These are phyloP conservation scores for Apostichopus californicus DNA, from an alignment of 35 echinoderm and acorn worm species.

Conservation along the genomic window DNA sequence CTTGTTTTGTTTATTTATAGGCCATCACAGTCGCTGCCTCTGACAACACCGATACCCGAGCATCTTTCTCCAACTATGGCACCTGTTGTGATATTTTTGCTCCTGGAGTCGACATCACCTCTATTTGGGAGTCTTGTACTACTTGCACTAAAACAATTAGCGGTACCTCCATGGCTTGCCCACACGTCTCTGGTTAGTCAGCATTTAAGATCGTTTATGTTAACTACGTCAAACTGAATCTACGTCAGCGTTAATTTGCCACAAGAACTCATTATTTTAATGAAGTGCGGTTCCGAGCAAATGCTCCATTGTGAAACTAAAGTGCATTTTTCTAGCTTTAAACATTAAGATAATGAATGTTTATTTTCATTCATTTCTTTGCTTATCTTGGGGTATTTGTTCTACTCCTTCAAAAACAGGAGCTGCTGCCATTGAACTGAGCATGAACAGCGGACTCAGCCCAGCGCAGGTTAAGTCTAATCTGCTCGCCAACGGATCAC, in stretches of 20 bases:
- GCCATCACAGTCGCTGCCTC: constrained; percentile 71
- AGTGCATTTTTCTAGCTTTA: background rate
- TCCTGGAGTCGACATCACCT: constrained; percentile 67
- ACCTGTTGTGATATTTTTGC: constrained; percentile 70
- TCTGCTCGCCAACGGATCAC: background rate
- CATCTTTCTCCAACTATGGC: constrained; percentile 81
- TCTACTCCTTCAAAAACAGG: background rate
- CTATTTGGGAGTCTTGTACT: constrained; percentile 15
- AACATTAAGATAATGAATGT: background rate
- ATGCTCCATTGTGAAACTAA: background rate
- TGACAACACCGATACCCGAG: constrained; percentile 60
- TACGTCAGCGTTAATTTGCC: background rate
- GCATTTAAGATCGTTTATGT: background rate
- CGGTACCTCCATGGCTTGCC: constrained; percentile 78
- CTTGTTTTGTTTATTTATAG: constrained; percentile 4
- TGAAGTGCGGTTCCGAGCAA: background rate
- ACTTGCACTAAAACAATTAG: constrained; percentile 35
- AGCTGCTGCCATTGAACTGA: constrained; percentile 8
- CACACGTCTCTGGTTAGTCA: constrained; percentile 64
- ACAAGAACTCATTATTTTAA: background rate
- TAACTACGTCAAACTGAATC: too few relatives aligned
- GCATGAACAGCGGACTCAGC: background rate
- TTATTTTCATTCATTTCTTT: background rate
- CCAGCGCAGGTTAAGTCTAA: constrained; percentile 42
- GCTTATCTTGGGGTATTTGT: background rate